Evolutionary conservation across 2,888 invertebrate species (phyloP), one percentile per base, ranked within the genome.

Genomic region (Ophion ventricosus): DNA sequence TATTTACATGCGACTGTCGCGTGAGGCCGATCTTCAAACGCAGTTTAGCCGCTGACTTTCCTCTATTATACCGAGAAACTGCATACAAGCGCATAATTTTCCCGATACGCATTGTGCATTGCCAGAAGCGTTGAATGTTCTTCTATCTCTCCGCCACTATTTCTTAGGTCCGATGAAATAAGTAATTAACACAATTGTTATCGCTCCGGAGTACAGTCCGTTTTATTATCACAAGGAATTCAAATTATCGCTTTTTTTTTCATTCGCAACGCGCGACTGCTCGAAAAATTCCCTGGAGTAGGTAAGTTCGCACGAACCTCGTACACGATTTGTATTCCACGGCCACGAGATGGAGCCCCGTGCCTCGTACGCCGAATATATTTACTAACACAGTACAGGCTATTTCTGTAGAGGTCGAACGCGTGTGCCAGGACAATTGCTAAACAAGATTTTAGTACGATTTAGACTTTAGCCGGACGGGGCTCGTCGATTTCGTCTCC

Each of bases 321-420:
- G 29, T n/a, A 49, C 61, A 72, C n/a, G 72, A 66, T 72, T 64
- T 11, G 8, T 25, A 23, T 40, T 40, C 11, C 11, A 1, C 49
- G 49, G 8, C n/a, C 84, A 61, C 29, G 17, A 73, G 86, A 83
- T 86, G 87, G 84, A 73, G 81, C 74, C 80, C 77, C 72, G 35
- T 57, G 76, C 40, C 3, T 64, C 69, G 43, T 40, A 82, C 54
- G 63, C 25, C 40, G 43, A 43, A 76, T 79, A 56, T 80, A 80
- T 67, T 67, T 67, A 73, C 64, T 69, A 63, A 70, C 76, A 61
- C 80, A 82, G 63, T 61, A 61, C 23, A 77, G 64, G 80, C 85
- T 88, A 88, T 88, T 88, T 87, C 87, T 82, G 87, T 88, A 88
- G 85, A 88, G 88, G 88, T 87, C 88, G 88, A 88, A 84, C 83